Base-by-base conservation (phyloP, 2,113 vertebrate species). In the Illadopsis cleaveri region DNA sequence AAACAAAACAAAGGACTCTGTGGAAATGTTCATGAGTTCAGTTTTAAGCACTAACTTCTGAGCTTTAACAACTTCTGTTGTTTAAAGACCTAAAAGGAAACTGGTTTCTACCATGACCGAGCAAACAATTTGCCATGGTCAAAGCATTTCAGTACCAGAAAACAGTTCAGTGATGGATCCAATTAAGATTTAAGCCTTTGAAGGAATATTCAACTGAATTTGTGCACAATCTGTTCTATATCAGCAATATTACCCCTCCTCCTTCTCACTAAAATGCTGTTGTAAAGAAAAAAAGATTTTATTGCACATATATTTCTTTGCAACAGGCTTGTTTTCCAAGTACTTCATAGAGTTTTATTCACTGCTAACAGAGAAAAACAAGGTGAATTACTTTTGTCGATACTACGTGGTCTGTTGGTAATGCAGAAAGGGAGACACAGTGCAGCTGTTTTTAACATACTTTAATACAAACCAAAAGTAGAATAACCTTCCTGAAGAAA, bases 101-200 rank as follows among this genome's bases (percentile, higher is more conserved):
- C 47, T 69, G 25, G 47, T 77, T 89, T 96, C 75, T 64, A 73
- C 71, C 82, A 90, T 56, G 66, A 83, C 85, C 60, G 56, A 68
- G 31, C 50, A 83, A 57, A 88, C 27, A 81, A 93, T 95, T 91
- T 83, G 82, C 65, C 71, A 95, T 31, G 84, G 85, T 80, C 14
- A 5, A 93, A 93, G 78, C 30, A 89, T 62, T 93, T 88, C 86
- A 93, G 54, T 60, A 76, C 66, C 35, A 90, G 69, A 86, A 86
- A 92, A 87, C 30, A 81, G 58, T 37, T 48, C 84, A 90, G 24
- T 78, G 68, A 95, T 85, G 86, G 83, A 91, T 94, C 61, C 45
- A 95, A 93, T 89, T 88, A 94, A 66, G n/a, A 86, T 51, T 86
- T 58, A 71, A 83, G 31, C 45, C 79, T 95, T 95, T 82, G 66